A percentile compares a stretch with the other conserved stretches of the same genome.
Evolutionary conservation across 1,140 invertebrate species (phyloP).

Genomic region (Augochlora pura): DNA sequence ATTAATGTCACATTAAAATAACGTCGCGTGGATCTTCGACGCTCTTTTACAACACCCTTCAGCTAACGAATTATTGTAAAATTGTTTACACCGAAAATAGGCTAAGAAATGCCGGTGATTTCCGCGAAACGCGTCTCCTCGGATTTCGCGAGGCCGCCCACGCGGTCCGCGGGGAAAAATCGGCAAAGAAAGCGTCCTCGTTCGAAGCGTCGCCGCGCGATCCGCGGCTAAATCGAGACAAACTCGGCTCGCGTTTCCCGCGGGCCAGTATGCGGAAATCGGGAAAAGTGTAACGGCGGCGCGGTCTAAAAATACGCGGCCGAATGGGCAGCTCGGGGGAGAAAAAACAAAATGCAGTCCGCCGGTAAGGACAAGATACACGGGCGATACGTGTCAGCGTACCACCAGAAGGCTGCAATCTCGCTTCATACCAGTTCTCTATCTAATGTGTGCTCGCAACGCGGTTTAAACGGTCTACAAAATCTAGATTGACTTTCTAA

Average conservation of each 20-base stretch:
- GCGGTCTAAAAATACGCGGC: neutral
- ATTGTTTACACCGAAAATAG: no score
- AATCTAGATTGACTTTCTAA: conserved; percentile 73
- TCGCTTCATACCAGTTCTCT: conserved; percentile 40
- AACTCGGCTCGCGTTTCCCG: neutral
- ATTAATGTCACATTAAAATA: no score
- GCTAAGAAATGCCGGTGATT: no score
- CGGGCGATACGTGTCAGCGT: conserved; percentile 18
- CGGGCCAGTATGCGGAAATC: neutral
- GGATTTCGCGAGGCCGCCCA: no score
- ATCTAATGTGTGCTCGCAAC: conserved; percentile 41
- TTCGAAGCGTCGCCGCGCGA: no score
- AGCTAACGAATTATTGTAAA: no score
- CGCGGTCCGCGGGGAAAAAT: no score
- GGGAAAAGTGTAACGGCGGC: neutral
- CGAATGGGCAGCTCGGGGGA: neutral
- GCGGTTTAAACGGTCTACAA: conserved; percentile 51
- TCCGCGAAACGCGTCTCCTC: no score
- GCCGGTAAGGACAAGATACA: conserved; percentile 25
- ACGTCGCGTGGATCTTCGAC: no score
- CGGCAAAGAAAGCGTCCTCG: no score
- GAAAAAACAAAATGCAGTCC: conserved; percentile 20
- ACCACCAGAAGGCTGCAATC: conserved; percentile 33
- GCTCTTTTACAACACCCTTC: no score
- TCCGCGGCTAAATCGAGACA: neutral